phyloP scores from a whole-genome alignment of 2,113 vertebrate genomes.

The Bos taurus region ARS-UCD2.0 NC_037330.1:118424001-118424500 shows the following conservation, averaged over 20 bases:
- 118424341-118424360: rapidly evolving
- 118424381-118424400: rapidly evolving
- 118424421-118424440: no score
- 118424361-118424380: not conserved
- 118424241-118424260: rapidly evolving
- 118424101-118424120: not conserved
- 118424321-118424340: rapidly evolving
- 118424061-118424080: rapidly evolving
- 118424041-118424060: rapidly evolving
- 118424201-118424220: not conserved
- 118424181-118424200: rapidly evolving
- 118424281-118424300: not conserved
- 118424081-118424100: rapidly evolving
- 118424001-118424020: rapidly evolving
- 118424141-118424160: not conserved
- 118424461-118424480: no score
- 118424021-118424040: rapidly evolving
- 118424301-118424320: not conserved
- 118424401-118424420: not conserved
- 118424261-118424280: rapidly evolving
- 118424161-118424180: not conserved
- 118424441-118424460: no score
- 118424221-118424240: rapidly evolving
- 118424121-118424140: rapidly evolving
- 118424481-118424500: rapidly evolving